phyloP scores from a whole-genome alignment of 2,888 invertebrate species.

The Cheilosia impressa region DNA sequence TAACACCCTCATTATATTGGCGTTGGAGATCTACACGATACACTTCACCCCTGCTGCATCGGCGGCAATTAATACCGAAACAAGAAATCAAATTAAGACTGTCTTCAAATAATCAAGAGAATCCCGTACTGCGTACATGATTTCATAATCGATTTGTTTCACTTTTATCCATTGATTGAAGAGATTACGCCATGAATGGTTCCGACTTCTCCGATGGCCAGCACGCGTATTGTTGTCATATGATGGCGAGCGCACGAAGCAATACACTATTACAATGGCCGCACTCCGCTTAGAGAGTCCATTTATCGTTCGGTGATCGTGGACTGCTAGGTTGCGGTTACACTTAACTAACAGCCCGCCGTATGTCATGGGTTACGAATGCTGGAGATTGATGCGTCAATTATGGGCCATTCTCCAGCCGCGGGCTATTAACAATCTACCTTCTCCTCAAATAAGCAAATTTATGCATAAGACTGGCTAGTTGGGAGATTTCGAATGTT shows the following conservation, averaged over 20 bases:
- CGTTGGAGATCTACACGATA: neutral
- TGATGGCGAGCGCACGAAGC: slow-evolving; percentile 17
- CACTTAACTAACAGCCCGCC: slow-evolving; percentile 60
- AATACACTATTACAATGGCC: slow-evolving; percentile 18
- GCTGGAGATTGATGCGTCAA: slow-evolving; percentile 58
- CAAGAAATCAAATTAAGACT: slow-evolving; percentile 21
- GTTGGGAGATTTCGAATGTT: slow-evolving; percentile 22
- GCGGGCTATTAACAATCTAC: slow-evolving; percentile 51
- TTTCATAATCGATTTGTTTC: slow-evolving; percentile 65
- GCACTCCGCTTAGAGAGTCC: neutral
- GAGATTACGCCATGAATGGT: slow-evolving; percentile 49
- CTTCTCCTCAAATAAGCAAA: slow-evolving; percentile 56
- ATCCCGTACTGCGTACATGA: slow-evolving; percentile 22
- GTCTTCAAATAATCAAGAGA: slow-evolving; percentile 14
- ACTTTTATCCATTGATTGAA: slow-evolving; percentile 54
- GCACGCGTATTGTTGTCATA: slow-evolving; percentile 15
- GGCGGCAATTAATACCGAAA: slow-evolving; percentile 7
- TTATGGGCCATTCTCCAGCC: slow-evolving; percentile 65
- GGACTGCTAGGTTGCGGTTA: slow-evolving; percentile 34
- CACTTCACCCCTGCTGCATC: slow-evolving; percentile 1
- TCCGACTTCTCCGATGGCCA: slow-evolving; percentile 16
- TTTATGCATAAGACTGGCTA: slow-evolving; percentile 57
- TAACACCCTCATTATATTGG: neutral
- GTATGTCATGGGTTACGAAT: slow-evolving; percentile 41
- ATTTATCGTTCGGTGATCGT: slow-evolving; percentile 35